Conservation (phyloP, 2,888 invertebrate genomes). For the Zootermopsis nevadensis region DNA sequence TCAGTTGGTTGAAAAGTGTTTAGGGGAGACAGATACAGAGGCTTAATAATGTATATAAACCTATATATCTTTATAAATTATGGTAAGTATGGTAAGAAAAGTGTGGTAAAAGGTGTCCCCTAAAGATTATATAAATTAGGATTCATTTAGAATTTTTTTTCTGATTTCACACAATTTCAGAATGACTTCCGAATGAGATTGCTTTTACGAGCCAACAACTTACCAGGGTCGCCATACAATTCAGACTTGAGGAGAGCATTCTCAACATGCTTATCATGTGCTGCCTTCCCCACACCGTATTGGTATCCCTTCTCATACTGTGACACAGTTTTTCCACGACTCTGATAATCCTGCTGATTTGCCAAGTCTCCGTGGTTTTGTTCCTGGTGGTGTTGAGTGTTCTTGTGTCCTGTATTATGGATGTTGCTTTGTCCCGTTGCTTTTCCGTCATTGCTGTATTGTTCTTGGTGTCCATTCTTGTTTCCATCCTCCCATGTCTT, state of each 20-base stretch:
- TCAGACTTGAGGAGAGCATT: conserved; percentile 73
- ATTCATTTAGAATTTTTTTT: too few relatives aligned
- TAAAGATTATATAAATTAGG: too few relatives aligned
- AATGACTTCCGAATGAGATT: too few relatives aligned
- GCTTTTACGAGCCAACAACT: not conserved
- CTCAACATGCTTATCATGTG: conserved; percentile 61
- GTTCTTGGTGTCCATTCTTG: not conserved
- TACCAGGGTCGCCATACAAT: conserved; percentile 68
- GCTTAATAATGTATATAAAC: too few relatives aligned
- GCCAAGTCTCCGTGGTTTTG: not conserved
- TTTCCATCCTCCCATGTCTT: not conserved
- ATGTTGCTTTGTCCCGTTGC: not conserved
- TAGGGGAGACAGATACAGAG: too few relatives aligned
- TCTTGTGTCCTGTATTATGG: not conserved
- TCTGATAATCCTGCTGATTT: conserved; percentile 26
- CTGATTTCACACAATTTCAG: too few relatives aligned
- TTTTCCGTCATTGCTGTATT: not conserved
- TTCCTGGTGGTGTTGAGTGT: not conserved
- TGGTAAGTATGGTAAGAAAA: too few relatives aligned
- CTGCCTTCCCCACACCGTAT: conserved; percentile 51
- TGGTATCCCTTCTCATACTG: conserved; percentile 53
- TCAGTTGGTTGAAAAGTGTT: too few relatives aligned
- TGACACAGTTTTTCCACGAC: conserved; percentile 45
- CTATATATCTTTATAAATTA: too few relatives aligned
- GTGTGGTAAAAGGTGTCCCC: too few relatives aligned